Evolutionary conservation across 2,797 vertebrate genomes (phyloP), one percentile per base, ranked within the genome.

Genomic region (Xyrichtys novacula): DNA sequence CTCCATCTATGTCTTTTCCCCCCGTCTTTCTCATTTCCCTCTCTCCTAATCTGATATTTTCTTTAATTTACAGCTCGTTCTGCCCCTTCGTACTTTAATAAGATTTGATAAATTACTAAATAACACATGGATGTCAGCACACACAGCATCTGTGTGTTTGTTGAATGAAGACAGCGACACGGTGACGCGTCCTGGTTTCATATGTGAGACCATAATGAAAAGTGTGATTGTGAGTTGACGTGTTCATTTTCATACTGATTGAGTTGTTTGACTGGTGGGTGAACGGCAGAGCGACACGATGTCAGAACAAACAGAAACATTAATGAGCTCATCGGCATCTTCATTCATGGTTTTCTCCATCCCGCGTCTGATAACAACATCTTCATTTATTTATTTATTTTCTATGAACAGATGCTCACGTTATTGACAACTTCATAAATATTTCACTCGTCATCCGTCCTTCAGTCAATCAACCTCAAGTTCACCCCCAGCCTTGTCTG

Each of bases 241-340:
- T 42, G 17, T 38, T 72, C 0, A 72, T 73, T 72, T 43, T 4
- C 38, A 40, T 42, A n/a, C 7, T 44, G 63, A 61, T 63, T 39
- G 68, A 48, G 22, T 20, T 44, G 53, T 4, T 3, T 2, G 58
- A 29, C 56, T 43, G 4, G 1, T n/a, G 0, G 23, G 2, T 34
- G 32, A 1, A 5, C 28, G 9, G 42, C 5, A 14, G 25, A 65
- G 31, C 5, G 39, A 46, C 22, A 42, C 22, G 17, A 54, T 22
- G 7, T 42, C 40, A 7, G 31, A 14, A 46, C 7, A 48, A 4
- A 23, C 11, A 60, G 40, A 60, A 25, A 28, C 0, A 0, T 20
- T 49, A 43, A 55, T 11, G 36, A 64, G 6, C 17, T 0, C 2
- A 29, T 58, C 36, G 0, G 17, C 29, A 14, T 31, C 12, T 44